Evolutionary conservation across 2,888 invertebrate species (phyloP), one percentile per base, ranked within the genome.

Genomic region (Drosophila pseudotakahashii): DNA sequence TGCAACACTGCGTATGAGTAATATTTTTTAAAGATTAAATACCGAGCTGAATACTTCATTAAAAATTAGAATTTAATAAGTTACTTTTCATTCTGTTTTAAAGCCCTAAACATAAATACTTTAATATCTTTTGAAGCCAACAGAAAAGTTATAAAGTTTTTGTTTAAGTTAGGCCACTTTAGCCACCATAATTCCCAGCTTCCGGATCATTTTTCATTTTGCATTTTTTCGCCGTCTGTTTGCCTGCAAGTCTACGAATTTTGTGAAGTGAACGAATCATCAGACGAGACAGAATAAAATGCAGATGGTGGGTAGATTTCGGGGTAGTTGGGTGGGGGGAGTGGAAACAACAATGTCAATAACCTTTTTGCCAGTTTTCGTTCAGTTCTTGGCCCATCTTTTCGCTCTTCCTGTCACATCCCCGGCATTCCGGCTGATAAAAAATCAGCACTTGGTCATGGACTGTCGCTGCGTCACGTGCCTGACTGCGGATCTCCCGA

Each of bases 401-500:
- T 58, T 45, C 23, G 16, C 37, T 51, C 52, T 51, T 57, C 54
- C 61, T 60, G 47, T 41, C 58, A 41, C 67, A 47, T 44, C 30
- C 42, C 72, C 63, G 57, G 57, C 63, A 57, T 61, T 67, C 67
- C 52, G 76, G 71, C 74, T 75, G 66, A 85, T 78, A 80, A 77
- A 76, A 85, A 84, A 87, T 87, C 85, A 80, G 85, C 87, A 85
- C 85, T 85, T 85, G 85, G 85, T 84, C 88, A 87, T 85, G 88
- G 85, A 84, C 84, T 83, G 81, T 75, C 86, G 80, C 80, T 80
- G 82, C 77, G 86, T 82, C 82, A 82, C 82, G 82, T 82, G 85
- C 82, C 85, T 64, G 63, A 63, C 45, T 42, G 50, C 71, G 55
- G 77, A 67, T 79, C 66, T 72, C 66, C 50, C 59, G 47, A 62